Evolutionary conservation across 2,113 vertebrate species (phyloP), one percentile per base, ranked within the genome.

Genomic region (Spea multiplicata): DNA sequence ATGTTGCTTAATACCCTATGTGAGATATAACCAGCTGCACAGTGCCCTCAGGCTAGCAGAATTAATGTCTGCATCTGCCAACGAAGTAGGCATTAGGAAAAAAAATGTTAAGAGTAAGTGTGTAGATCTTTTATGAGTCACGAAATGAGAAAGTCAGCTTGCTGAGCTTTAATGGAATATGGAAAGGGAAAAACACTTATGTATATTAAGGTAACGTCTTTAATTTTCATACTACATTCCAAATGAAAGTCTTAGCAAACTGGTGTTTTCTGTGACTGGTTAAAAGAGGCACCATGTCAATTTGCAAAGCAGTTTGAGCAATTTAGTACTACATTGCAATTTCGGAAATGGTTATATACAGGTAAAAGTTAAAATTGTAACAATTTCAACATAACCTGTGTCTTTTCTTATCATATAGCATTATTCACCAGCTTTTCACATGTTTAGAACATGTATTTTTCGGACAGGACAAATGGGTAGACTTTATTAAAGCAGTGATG

Each of bases 1-100:
- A 86, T 69, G 10, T 71, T 84, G 81, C 81, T 87, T 84, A 81
- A 77, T 82, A 82, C 81, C 68, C 84, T 86, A 74, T 73, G 76
- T 82, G 84, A 81, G 83, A 88, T 83, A 74, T 73, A 80, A 50
- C 3, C 12, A 59, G 44, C 13, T 46, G 7, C 16, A 59, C 16
- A 8, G 10, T 59, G 47, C 62, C 64, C 52, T 68, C 52, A 49
- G 71, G 64, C 65, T 14, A 68, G 45, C 3, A 73, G 73, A 80
- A 68, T 73, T 52, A 73, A 66, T 66, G 72, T 73, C 50, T 67
- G 44, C 9, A 44, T 61, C 50, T 67, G 16, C 49, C 69, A 16
- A 45, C 7, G 53, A 50, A 9, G 6, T 8, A 76, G n/a, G 44
- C 50, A 55, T 61, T 50, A 44, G 5, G 53, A n/a, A 13, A 55